These are phyloP conservation scores for Aphrophora alni DNA, from an alignment of 2,888 invertebrate species.

Conservation along the genomic window DNA sequence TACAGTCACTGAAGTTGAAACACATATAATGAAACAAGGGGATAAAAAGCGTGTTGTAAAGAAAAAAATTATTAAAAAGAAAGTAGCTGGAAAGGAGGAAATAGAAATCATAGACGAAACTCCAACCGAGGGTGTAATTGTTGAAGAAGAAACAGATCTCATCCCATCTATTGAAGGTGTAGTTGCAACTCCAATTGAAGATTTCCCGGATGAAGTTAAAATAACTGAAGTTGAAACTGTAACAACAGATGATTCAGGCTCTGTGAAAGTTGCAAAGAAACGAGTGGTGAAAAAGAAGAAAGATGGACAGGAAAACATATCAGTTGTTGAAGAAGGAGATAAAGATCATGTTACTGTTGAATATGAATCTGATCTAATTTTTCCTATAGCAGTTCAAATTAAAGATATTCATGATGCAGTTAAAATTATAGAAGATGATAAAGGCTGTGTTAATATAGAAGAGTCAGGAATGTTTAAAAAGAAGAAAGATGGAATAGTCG, in stretches of 20 bases:
- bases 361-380: too few relatives aligned
- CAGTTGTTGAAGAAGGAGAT: constrained; percentile 27
- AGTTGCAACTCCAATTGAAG: constrained; percentile 50
- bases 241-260: constrained; percentile 28
- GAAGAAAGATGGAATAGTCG: constrained; percentile 2
- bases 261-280: constrained; percentile 20
- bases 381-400: too few relatives aligned
- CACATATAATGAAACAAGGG: constrained; percentile 32
- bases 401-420: too few relatives aligned
- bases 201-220: constrained; percentile 58
- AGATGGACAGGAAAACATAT: constrained; percentile 40
- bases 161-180: constrained; percentile 54
- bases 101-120: constrained; percentile 43
- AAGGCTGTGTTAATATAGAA: too few relatives aligned
- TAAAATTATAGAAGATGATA: too few relatives aligned
- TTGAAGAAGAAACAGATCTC: constrained; percentile 45
- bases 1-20: constrained; percentile 37
- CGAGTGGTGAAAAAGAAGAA: constrained; percentile 44
- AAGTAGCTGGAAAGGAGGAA: constrained; percentile 48
- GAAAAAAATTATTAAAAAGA: constrained; percentile 48
- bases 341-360: too few relatives aligned
- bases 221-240: constrained; percentile 54
- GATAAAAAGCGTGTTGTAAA: constrained; percentile 41
- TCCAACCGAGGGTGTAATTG: constrained; percentile 53
- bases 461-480: background rate